Conservation (phyloP, 1,140 invertebrate species). For the Drosophila orena region DNA sequence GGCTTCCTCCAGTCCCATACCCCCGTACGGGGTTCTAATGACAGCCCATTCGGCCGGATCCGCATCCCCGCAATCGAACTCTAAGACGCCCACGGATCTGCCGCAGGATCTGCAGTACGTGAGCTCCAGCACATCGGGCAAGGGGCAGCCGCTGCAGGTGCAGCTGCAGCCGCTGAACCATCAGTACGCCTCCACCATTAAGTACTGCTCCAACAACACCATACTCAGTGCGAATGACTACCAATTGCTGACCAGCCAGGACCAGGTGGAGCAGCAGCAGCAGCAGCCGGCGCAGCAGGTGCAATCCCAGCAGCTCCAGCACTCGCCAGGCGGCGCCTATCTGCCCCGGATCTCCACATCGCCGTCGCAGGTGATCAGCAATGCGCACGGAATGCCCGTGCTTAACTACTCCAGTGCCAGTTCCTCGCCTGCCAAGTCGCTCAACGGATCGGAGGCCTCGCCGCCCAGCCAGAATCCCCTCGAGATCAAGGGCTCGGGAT, state of each 20-base stretch:
- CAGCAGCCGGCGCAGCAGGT: conserved; percentile 18
- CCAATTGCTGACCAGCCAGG: conserved; percentile 55
- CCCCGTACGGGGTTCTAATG: conserved; percentile 61
- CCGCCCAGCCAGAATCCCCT: conserved; percentile 26
- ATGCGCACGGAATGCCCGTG: conserved; percentile 52
- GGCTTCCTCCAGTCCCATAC: conserved; percentile 75
- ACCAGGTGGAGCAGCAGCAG: conserved; percentile 37
- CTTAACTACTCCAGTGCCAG: conserved; percentile 65
- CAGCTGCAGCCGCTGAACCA: conserved; percentile 74
- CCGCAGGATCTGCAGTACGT: conserved; percentile 69
- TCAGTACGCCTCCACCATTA: conserved; percentile 79
- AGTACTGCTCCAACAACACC: conserved; percentile 79
- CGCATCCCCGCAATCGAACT: conserved; percentile 64
- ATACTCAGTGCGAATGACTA: conserved; percentile 72
- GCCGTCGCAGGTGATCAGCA: conserved; percentile 59
- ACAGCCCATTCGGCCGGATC: conserved; percentile 62
- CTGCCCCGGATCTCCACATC: conserved; percentile 52
- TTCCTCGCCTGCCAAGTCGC: conserved; percentile 66
- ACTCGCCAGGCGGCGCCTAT: conserved; percentile 47
- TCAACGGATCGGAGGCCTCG: conserved; percentile 53
- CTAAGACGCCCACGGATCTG: conserved; percentile 66
- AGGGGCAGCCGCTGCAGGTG: conserved; percentile 59
- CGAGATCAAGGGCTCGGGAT: conserved; percentile 5
- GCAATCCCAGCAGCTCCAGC: conserved; percentile 47
- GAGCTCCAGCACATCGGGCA: conserved; percentile 39